These are phyloP conservation scores for Argentina silus DNA, from an alignment of 2,797 vertebrate genomes.

Conservation along the genomic window DNA sequence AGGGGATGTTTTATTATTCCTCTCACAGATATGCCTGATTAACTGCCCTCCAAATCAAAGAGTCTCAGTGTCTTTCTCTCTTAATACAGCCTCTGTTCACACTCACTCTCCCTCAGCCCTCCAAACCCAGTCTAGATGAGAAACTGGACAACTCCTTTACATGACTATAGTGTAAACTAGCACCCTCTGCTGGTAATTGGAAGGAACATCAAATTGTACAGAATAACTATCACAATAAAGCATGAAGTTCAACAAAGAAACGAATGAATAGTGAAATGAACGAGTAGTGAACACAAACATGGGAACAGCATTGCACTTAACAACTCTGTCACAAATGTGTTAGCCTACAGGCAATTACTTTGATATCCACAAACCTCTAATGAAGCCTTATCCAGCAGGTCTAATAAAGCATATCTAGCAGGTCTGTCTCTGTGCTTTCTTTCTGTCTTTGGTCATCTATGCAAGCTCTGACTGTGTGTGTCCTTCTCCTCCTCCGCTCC, in stretches of 20 bases:
- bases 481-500: not conserved
- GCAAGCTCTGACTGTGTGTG: not conserved
- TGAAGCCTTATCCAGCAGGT: too few species aligned
- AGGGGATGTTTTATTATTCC: conserved; percentile 65
- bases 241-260: too few species aligned
- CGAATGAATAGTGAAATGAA: too few species aligned
- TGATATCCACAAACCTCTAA: too few species aligned
- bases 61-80: conserved; percentile 64
- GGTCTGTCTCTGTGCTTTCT: too few species aligned
- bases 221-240: too few species aligned
- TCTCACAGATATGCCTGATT: conserved; percentile 50
- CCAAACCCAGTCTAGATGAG: not conserved
- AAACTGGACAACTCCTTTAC: not conserved
- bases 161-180: conserved; percentile 33
- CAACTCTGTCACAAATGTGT: too few species aligned
- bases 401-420: too few species aligned
- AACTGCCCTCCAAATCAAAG: conserved; percentile 63
- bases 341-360: too few species aligned
- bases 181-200: conserved; percentile 59
- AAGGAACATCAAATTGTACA: not conserved
- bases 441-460: not conserved
- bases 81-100: conserved; percentile 64
- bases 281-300: too few species aligned
- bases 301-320: too few species aligned
- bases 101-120: not conserved